phyloP scores from a whole-genome alignment of 2,797 vertebrate genomes.

The Neostethus bicornis region DNA sequence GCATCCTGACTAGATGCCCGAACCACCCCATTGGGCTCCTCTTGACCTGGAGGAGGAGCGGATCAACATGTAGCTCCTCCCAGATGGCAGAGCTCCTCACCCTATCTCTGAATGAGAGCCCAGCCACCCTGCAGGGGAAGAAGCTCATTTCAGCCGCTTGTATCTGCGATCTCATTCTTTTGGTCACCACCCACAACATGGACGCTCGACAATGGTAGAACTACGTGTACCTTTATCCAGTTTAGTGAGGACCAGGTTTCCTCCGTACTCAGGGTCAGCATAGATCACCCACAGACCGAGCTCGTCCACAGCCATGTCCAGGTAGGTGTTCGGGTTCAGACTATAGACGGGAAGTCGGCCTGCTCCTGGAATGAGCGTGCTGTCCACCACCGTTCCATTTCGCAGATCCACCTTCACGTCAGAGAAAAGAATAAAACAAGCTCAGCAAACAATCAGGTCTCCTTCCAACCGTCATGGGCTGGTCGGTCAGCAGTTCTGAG shows the following conservation, averaged over 20 bases:
- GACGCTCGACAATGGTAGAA: background rate
- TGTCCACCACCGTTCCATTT: slow-evolving; percentile 80
- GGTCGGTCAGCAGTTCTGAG: no score
- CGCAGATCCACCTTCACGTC: slow-evolving; percentile 77
- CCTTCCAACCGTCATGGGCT: no score
- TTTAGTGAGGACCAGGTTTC: slow-evolving; percentile 89
- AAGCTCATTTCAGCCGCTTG: no score
- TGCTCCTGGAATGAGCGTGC: slow-evolving; percentile 84
- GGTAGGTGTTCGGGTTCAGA: slow-evolving; percentile 84
- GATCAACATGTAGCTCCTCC: no score
- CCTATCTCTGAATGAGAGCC: no score
- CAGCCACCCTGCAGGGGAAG: no score
- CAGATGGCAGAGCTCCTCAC: no score
- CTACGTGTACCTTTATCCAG: slow-evolving; percentile 75
- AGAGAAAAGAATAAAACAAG: background rate
- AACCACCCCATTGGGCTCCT: no score
- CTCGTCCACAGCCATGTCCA: slow-evolving; percentile 91
- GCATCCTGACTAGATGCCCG: no score
- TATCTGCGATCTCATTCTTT: no score
- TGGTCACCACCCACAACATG: background rate
- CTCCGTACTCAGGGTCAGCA: slow-evolving; percentile 81
- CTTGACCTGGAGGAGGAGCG: no score
- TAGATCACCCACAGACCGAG: slow-evolving; percentile 95
- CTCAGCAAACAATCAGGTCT: no score
- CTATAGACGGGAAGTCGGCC: slow-evolving; percentile 85